Evolutionary conservation across 2,113 vertebrate species (phyloP), one percentile per base, ranked within the genome.

Genomic region (Xiphophorus hellerii): DNA sequence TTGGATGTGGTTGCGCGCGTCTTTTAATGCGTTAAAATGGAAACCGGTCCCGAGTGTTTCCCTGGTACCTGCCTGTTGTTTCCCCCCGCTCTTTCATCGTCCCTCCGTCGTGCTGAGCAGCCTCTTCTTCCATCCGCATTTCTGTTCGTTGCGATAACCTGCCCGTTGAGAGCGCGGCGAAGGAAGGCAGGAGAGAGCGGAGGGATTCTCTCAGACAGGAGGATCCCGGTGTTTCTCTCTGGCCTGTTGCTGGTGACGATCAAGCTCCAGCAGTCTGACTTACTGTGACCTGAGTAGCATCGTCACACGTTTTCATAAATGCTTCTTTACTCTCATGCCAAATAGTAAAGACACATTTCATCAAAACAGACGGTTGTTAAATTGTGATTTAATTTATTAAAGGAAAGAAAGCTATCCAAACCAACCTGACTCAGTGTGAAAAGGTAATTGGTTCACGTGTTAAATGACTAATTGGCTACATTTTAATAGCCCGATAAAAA

Each of bases 281-380:
- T 92, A 90, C 93, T 92, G 92, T 87, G 92, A 93, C 93, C 88
- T 91, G 91, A 88, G 85, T 75, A 78, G 85, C 73, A 62, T 76
- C 87, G 87, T 90, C 85, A 89, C 67, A 78, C 20, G 27, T 42
- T 29, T 2, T 58, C 39, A 33, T 31, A 42, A 35, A 70, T 30
- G 15, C 66, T 64, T n/a, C 2, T 61, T 63, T 70, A 42, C 14
- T 15, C 39, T 14, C 14, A 15, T 42, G 39, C 63, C 63, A 60
- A 69, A 66, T 5, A 48, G 14, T 17, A 48, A 48, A 48, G 15
- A 48, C 4, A 20, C 5, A 48, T 42, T 15, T 42, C 0, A 20
- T 20, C 17, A 17, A 48, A 20, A 48, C 4, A 48, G 1, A 20
- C 5, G 0, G 14, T 20, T 48, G 6, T 48, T 17, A 48, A 48